Evolutionary conservation across 2,888 invertebrate genomes (phyloP), one percentile per base, ranked within the genome.

Genomic region (Crioceris asparagi): DNA sequence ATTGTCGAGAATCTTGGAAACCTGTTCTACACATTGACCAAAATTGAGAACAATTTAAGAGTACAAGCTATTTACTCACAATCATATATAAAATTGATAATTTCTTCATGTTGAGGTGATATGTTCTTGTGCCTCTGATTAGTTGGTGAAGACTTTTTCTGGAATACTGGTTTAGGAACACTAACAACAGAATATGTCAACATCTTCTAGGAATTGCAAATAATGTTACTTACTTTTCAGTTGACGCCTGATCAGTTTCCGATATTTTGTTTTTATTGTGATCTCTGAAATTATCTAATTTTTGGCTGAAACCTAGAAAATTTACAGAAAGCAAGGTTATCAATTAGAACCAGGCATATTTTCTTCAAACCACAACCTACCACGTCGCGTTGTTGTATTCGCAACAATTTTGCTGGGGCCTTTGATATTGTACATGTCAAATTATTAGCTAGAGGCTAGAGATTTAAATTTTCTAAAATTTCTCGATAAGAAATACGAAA

Each of bases 381-480:
- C 61, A 54, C 86, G 82, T 73, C 87, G 72, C 56, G 85, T 72
- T 49, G 85, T 72, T 50, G 86, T 83, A 73, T 87, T 86, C 45
- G 86, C 83, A 54, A 84, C 84, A 62, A 87, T 83, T 71, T 86
- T 86, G 67, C 84, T 87, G 46, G 86, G 85, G 46, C 85, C 84
- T 67, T 85, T 86, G 58, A 87, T 80, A 60, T 86, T 85, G 71
- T 87, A 87, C 87, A 87, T 87, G 11, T 8, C 27, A 18, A 17
- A n/a, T n/a, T n/a, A n/a, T n/a, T n/a, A n/a, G n/a, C n/a, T n/a
- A n/a, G n/a, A n/a, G n/a, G n/a, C n/a, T n/a, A n/a, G n/a, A n/a
- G n/a, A n/a, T n/a, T n/a, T n/a, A n/a, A n/a, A n/a, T n/a, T n/a
- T n/a, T n/a, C n/a, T n/a, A n/a, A n/a, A n/a, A n/a, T n/a, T n/a